A percentile compares a stretch with the other conserved stretches of the same genome.
Conservation (phyloP, 2,888 invertebrate species). For the Junonia oenone region DNA sequence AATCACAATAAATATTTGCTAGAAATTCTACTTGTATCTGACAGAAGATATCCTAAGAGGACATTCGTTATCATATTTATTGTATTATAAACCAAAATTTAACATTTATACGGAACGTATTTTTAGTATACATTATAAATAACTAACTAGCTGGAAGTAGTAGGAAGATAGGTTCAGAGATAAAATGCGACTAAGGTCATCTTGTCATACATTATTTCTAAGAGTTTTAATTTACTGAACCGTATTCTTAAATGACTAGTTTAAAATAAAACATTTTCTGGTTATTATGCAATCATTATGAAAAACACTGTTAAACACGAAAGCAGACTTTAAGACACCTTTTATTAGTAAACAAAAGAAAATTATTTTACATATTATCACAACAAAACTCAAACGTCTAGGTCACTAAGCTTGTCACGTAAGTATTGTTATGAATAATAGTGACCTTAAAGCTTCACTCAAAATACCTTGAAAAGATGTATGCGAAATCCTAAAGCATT, state of each 20-base stretch:
- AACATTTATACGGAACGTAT: no score
- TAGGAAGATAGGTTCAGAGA: no score
- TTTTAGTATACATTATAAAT: no score
- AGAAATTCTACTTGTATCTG: not conserved
- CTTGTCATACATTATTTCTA: no score
- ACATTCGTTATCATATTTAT: no score
- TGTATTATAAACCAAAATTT: no score
- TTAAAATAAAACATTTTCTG: not conserved
- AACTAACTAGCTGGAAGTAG: no score
- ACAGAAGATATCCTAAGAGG: no score
- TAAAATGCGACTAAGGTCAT: no score
- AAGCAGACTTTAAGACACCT: not conserved
- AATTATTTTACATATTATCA: constrained; percentile 11
- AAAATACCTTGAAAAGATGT: constrained; percentile 8
- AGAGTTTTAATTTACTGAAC: no score
- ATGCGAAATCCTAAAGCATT: constrained; percentile 1
- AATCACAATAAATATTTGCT: not conserved
- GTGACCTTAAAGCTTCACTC: constrained; percentile 6
- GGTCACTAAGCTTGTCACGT: not conserved
- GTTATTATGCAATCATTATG: not conserved
- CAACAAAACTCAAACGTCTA: constrained; percentile 3
- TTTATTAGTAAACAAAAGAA: not conserved
- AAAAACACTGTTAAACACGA: not conserved
- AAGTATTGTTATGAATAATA: constrained; percentile 1
- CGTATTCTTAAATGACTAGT: not conserved